A percentile compares a stretch with the other conserved stretches of the same genome.
phyloP scores from a whole-genome alignment of 2,888 invertebrate genomes.

The Amblyjoppa proteus region DNA sequence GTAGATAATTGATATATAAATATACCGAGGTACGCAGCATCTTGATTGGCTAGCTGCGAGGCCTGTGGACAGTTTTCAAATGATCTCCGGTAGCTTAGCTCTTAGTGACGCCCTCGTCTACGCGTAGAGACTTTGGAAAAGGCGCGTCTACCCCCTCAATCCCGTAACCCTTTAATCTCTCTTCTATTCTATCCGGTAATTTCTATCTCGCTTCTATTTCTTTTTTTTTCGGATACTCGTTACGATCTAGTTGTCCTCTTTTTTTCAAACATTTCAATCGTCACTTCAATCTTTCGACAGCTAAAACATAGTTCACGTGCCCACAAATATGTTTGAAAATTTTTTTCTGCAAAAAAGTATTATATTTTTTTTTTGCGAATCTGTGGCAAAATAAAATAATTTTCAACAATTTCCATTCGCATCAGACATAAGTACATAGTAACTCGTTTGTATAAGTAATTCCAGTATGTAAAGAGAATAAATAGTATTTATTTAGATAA shows the following conservation, averaged over 20 bases:
- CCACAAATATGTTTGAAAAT: not conserved
- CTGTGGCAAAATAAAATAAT: constrained; percentile 1
- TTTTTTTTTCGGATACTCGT: constrained; percentile 39
- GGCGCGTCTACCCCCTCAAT: constrained; percentile 69
- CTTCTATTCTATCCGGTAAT: constrained; percentile 53
- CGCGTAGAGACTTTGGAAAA: constrained; percentile 75
- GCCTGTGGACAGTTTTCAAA: constrained; percentile 85
- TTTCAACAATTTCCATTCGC: constrained; percentile 39
- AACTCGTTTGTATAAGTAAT: constrained; percentile 79
- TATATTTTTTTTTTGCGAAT: constrained; percentile 35
- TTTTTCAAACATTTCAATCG: constrained; percentile 27
- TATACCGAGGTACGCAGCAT: constrained; percentile 83
- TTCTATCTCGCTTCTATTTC: constrained; percentile 15
- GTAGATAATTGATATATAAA: constrained; percentile 83
- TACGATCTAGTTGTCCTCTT: constrained; percentile 43
- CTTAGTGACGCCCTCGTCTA: constrained; percentile 82
- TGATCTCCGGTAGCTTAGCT: constrained; percentile 85
- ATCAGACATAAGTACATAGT: constrained; percentile 71
- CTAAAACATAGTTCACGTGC: constrained; percentile 5
- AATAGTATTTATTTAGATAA: constrained; percentile 83
- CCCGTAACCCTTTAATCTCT: constrained; percentile 59
- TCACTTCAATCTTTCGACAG: constrained; percentile 36
- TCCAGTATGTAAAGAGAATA: constrained; percentile 82
- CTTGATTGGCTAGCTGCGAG: constrained; percentile 84
- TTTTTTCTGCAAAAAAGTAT: not conserved